Base-by-base conservation (phyloP, 2,888 invertebrate genomes). In the Mactromeris polynyma region DNA sequence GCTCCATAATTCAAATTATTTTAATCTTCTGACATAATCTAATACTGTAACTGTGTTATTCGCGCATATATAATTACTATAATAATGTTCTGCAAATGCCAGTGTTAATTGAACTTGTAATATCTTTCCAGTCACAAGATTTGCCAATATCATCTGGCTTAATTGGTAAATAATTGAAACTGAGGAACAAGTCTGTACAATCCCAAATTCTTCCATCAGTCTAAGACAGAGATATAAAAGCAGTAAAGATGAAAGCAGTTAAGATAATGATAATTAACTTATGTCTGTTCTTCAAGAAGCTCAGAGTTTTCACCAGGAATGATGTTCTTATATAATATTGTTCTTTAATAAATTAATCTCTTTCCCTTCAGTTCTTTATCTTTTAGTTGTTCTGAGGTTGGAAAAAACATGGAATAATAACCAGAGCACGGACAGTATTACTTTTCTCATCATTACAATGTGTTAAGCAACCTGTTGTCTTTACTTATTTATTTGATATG, bases 101-200 rank as follows among this genome's bases (percentile, higher is more conserved):
- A 26, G 26, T 7, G n/a, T 26, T 64, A 64, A 64, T 64, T 64
- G 58, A 64, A 64, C n/a, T n/a, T 64, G 58, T 64, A n/a, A 26
- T n/a, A 1, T 58, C n/a, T 26, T 64, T 64, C 51, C 51, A 17
- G 51, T 51, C 51, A 51, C 51, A 51, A 51, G 51, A 17, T 64
- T 26, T 64, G n/a, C 58, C 58, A 26, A 64, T 26, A 51, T 64
- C 9, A 11, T n/a, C 58, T 26, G 26, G n/a, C 58, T 64, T 64
- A 64, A 64, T 64, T 11, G 58, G 58, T 26, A 64, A 64, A 64
- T 64, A 64, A 64, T 64, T 64, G n/a, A 64, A 58, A n/a, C 58
- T n/a, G 58, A n/a, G n/a, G n/a, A n/a, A 58, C 2, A 58, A 58
- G 21, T n/a, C 6, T 19, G 58, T 6, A n/a, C 6, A 4, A 54